phyloP scores from a whole-genome alignment of 1,140 invertebrate genomes.

The Drosophila burlai region DNA sequence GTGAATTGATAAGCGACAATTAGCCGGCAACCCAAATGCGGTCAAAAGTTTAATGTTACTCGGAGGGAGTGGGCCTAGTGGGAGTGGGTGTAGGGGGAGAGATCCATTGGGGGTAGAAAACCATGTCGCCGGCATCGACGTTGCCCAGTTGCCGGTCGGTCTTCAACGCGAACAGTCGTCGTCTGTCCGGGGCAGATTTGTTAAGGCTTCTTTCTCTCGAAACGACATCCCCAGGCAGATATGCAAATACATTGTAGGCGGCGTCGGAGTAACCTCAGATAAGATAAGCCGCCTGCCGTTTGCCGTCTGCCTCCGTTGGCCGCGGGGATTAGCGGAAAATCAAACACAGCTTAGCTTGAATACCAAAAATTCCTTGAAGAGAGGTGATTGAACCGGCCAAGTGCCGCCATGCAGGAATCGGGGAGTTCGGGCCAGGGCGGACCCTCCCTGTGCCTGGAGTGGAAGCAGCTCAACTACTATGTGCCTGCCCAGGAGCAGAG shows the following conservation, averaged over 20 bases:
- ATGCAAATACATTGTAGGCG: constrained; percentile 57
- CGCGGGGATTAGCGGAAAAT: constrained; percentile 21
- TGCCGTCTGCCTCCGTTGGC: neutral
- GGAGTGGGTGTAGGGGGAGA: constrained; percentile 2
- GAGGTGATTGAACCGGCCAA: constrained; percentile 40
- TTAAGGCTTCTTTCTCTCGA: constrained; percentile 69
- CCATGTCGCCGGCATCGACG: constrained; percentile 35
- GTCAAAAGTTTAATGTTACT: constrained; percentile 80
- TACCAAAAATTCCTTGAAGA: neutral
- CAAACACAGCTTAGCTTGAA: constrained; percentile 3
- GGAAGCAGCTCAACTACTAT: constrained; percentile 80
- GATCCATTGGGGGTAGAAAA: constrained; percentile 66
- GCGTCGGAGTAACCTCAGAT: constrained; percentile 18
- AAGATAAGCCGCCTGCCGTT: constrained; percentile 31
- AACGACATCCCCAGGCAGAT: constrained; percentile 32
- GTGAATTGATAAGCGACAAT: constrained; percentile 74
- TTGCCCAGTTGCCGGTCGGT: constrained; percentile 47
- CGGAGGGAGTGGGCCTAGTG: neutral
- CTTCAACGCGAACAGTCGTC: constrained; percentile 59
- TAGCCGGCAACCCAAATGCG: constrained; percentile 64
- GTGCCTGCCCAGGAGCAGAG: constrained; percentile 81
- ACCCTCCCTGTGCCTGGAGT: constrained; percentile 72
- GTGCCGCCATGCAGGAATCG: constrained; percentile 18
- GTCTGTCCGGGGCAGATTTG: constrained; percentile 37
- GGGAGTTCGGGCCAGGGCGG: constrained; percentile 12